Percentiles rank a stretch among this genome's conserved stretches.
Evolutionary conservation across 2,797 vertebrate genomes (phyloP).

Genomic region (Cossypha niveicapilla): DNA sequence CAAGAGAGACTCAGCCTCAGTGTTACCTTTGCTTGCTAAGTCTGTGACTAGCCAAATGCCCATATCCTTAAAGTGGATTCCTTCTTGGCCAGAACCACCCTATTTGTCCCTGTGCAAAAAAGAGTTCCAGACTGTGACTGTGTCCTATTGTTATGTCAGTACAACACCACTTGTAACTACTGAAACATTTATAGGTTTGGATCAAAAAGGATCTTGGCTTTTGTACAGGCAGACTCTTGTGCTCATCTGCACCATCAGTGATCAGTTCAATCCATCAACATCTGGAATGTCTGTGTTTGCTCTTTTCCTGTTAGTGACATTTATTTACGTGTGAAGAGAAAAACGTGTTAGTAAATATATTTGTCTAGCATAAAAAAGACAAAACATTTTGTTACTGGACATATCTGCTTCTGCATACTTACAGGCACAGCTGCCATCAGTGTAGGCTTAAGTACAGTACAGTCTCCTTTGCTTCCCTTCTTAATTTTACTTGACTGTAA

Average conservation of each 20-base stretch:
- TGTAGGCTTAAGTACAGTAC: constrained; percentile 86
- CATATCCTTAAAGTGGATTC: fast-evolving
- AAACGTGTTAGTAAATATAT: neutral
- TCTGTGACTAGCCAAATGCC: neutral
- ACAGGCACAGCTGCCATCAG: constrained; percentile 97
- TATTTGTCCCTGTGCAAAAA: neutral
- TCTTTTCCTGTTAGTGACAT: neutral
- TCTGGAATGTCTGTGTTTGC: neutral
- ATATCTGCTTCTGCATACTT: constrained; percentile 52
- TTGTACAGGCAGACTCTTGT: neutral
- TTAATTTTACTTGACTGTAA: constrained; percentile 96
- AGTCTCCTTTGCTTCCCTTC: constrained; percentile 95
- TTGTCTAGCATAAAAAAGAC: neutral
- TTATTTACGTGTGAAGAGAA: neutral
- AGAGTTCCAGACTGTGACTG: neutral
- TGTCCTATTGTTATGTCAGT: neutral
- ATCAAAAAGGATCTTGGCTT: neutral
- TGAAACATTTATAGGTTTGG: neutral
- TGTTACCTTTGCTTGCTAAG: neutral
- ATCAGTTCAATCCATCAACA: neutral
- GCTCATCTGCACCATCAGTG: neutral
- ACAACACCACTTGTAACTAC: neutral
- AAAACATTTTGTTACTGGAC: neutral
- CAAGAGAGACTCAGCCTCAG: neutral
- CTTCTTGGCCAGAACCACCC: neutral